A percentile compares a stretch with the other conserved stretches of the same genome.
phyloP scores from a whole-genome alignment of 2,888 invertebrate genomes.

The Mellilla xanthometata region DNA sequence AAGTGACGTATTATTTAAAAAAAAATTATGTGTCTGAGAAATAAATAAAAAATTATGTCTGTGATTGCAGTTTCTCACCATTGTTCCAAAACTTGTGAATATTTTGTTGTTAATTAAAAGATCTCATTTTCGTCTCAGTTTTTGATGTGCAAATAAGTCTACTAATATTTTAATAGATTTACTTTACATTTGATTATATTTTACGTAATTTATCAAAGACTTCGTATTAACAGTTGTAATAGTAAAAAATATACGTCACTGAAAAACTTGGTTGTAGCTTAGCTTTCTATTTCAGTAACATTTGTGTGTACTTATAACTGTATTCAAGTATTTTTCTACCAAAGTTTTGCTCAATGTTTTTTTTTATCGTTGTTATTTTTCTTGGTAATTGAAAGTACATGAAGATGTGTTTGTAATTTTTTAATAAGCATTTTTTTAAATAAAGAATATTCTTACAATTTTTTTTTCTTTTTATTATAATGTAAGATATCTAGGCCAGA shows the following conservation, averaged over 20 bases:
- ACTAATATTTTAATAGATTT: conserved; percentile 18
- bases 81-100: too few species aligned
- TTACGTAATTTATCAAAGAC: too few species aligned
- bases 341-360: conserved; percentile 63
- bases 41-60: too few species aligned
- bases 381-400: conserved; percentile 42
- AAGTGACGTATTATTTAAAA: too few species aligned
- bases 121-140: too few species aligned
- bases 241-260: background rate
- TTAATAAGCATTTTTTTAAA: conserved; percentile 51
- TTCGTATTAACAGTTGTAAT: too few species aligned
- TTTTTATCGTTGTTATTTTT: conserved; percentile 26
- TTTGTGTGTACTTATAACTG: conserved; percentile 28
- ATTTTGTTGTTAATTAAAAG: too few species aligned
- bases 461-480: too few species aligned
- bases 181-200: conserved; percentile 2
- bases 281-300: conserved; percentile 50
- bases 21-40: too few species aligned
- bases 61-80: too few species aligned
- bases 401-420: conserved; percentile 38
- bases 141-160: conserved; percentile 10
- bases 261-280: conserved; percentile 1
- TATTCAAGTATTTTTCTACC: conserved; percentile 52
- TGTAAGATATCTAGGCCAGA: too few species aligned
- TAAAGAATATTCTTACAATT: conserved; percentile 40